These are phyloP conservation scores for Martes martes DNA, from an alignment of 2,113 vertebrate species.

Conservation along the genomic window DNA sequence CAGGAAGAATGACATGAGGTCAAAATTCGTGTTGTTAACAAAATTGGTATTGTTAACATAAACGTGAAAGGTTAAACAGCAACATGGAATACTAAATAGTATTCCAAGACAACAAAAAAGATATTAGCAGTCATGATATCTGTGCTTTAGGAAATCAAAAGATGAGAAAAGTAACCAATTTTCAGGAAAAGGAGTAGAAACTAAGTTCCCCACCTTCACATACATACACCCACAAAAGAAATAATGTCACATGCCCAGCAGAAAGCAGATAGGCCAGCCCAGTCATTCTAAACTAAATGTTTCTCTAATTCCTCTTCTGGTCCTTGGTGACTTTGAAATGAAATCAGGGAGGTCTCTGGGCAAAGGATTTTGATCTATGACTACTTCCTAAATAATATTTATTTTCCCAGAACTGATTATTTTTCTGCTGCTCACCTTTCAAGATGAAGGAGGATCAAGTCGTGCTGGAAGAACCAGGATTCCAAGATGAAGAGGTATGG, in stretches of 20 bases:
- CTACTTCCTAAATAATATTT: constrained; percentile 32
- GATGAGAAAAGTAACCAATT: background rate
- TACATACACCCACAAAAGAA: background rate
- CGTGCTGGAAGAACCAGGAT: constrained; percentile 88
- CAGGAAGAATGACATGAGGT: background rate
- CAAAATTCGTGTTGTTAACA: background rate
- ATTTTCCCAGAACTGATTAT: constrained; percentile 67
- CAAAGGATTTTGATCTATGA: background rate
- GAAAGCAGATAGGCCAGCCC: background rate
- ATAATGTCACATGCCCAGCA: background rate
- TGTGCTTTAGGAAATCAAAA: background rate
- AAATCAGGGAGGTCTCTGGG: background rate
- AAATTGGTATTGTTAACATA: background rate
- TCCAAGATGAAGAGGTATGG: constrained; percentile 93
- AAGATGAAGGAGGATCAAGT: constrained; percentile 95
- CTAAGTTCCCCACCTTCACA: background rate
- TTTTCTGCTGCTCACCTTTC: constrained; percentile 54
- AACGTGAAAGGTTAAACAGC: background rate
- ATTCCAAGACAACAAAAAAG: background rate
- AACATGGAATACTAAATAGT: background rate
- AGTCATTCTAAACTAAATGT: background rate
- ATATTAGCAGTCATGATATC: background rate
- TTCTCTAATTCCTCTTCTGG: background rate
- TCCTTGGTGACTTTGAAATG: constrained; percentile 18
- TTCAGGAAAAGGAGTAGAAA: background rate